phyloP scores from a whole-genome alignment of 2,888 invertebrate species.

The Nemapogon koenigi region DNA sequence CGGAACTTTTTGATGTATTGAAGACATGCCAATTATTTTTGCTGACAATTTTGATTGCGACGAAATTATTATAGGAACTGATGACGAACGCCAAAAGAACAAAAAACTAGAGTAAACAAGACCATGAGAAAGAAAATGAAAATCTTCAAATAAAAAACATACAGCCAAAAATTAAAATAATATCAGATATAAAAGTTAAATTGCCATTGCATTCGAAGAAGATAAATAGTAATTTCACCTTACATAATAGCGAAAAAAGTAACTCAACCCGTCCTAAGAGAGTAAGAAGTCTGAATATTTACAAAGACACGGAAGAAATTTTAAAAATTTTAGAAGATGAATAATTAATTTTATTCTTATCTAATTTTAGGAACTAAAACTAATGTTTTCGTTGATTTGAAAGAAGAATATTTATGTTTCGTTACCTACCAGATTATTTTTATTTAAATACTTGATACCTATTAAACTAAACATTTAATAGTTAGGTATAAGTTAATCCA shows the following conservation, averaged over 20 bases:
- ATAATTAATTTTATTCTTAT: conserved; percentile 1
- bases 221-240: conserved; percentile 5
- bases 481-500: not conserved
- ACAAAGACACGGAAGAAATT: conserved; percentile 8
- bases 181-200: conserved; percentile 8
- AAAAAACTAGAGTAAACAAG: conserved; percentile 3
- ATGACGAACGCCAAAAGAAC: conserved; percentile 1
- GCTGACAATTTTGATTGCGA: conserved; percentile 6
- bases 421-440: not conserved
- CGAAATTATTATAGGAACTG: conserved; percentile 6
- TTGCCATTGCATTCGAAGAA: conserved; percentile 8
- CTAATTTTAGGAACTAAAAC: conserved; percentile 3
- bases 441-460: not conserved
- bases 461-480: not conserved
- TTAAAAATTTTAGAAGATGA: conserved; percentile 6
- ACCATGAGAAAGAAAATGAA: conserved; percentile 6
- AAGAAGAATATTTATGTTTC: conserved; percentile 6
- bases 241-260: conserved; percentile 4
- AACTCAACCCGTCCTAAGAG: conserved; percentile 2
- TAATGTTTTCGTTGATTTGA: conserved; percentile 7
- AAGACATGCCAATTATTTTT: conserved; percentile 8
- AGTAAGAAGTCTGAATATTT: conserved; percentile 7
- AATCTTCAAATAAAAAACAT: conserved; percentile 5
- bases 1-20: conserved; percentile 7
- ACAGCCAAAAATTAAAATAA: conserved; percentile 6